phyloP scores from a whole-genome alignment of 1,140 invertebrate genomes.

The Bursaphelenchus mucronatus region DNA sequence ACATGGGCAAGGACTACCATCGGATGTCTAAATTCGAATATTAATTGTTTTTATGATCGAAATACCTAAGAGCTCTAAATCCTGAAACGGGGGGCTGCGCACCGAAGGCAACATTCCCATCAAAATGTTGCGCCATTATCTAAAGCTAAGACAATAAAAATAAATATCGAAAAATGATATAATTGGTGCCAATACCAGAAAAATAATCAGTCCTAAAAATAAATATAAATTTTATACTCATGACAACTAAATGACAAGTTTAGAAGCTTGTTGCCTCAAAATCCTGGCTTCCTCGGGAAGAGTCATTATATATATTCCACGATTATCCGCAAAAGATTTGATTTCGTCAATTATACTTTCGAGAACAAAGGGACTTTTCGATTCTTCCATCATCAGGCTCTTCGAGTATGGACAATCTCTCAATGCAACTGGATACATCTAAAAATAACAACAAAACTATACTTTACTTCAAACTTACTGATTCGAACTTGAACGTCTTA shows the following conservation, averaged over 20 bases:
- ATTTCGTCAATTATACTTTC: not conserved
- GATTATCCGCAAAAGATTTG: not conserved
- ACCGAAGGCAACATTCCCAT: conserved; percentile 11
- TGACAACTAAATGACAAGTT: conserved; percentile 1
- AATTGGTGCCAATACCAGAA: not conserved
- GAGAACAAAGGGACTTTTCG: conserved; percentile 1
- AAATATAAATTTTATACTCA: not conserved
- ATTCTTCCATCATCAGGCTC: conserved; percentile 8
- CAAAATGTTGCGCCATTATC: conserved; percentile 19
- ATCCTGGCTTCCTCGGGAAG: not conserved
- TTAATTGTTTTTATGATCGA: not conserved
- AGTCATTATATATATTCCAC: not conserved
- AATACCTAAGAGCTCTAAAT: conserved; percentile 24
- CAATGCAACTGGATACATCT: conserved; percentile 6
- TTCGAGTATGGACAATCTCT: conserved; percentile 17
- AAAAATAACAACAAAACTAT: conserved; percentile 6
- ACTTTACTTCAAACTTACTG: not conserved
- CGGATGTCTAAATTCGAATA: conserved; percentile 48
- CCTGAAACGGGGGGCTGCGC: not conserved
- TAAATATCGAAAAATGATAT: conserved; percentile 2
- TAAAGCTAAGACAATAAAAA: conserved; percentile 6
- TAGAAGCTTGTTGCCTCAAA: not conserved
- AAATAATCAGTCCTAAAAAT: not conserved
- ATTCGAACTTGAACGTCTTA: not conserved
- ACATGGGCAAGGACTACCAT: conserved; percentile 53